Evolutionary conservation across 2,888 invertebrate genomes (phyloP), one percentile per base, ranked within the genome.

Genomic region (Eupelmus urozonus): DNA sequence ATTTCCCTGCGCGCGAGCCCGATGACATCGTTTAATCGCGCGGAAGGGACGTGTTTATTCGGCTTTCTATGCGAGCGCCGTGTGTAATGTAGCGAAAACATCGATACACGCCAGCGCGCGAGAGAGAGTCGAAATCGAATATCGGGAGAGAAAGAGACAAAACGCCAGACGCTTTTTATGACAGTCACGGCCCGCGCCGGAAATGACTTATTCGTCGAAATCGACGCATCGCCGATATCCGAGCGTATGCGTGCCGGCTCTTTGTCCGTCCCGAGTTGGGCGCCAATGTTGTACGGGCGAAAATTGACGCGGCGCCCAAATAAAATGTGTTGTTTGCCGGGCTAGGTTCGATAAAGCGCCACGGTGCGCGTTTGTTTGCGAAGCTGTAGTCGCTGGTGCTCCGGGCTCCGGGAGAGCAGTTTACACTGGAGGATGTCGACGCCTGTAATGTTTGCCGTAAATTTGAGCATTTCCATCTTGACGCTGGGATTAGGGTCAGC

Each of bases 171-270:
- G 60, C 20, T 78, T 78, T 78, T 74, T 78, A 79, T 71, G 79
- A 76, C 74, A 79, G 79, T 79, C 75, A 76, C 79, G 75, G 71
- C 65, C 53, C 20, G 55, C 18, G 66, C 18, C 75, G 79, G 79
- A 79, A 79, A 79, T 79, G 75, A 79, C 79, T 79, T 75, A 66
- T 76, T 71, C 79, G 75, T 66, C 71, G 75, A 72, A 71, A 79
- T 72, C 70, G 75, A 79, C 78, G 72, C 75, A 79, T 79, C 74
- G 73, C 67, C 78, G 75, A 79, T 75, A 78, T 78, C 72, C 77
- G 77, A 45, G 13, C 23, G 25, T 29, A 20, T 45, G 51, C 9
- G n/a, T 34, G 51, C 16, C 4, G 18, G 25, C 49, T 67, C 62
- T 67, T 59, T 49, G 76, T 40, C 29, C 25, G 34, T 57, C 27